Base-by-base conservation (phyloP, 2,113 vertebrate species). In the Andinoacara biseriatus region DNA sequence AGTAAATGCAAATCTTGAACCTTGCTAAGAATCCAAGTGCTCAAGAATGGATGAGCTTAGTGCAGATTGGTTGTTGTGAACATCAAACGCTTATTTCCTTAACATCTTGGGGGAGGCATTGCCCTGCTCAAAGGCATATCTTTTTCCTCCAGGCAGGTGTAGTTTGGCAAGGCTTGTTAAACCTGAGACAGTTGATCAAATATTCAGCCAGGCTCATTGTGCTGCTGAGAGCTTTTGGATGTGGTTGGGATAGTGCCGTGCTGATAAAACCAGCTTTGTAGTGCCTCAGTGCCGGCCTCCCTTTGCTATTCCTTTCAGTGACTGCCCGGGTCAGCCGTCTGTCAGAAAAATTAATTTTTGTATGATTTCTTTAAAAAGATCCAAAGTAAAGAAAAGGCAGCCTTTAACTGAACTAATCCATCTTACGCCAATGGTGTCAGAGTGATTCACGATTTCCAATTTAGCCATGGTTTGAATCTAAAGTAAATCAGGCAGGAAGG, bases 401-500 rank as follows among this genome's bases (percentile, higher is more conserved):
- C 89, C 86, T 93, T 93, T 95, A 96, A 94, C 83, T 75, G 89
- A 90, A 93, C 96, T 94, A 93, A 96, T 97, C 94, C 94, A 96
- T 97, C 96, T 96, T 95, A 0, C 57, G 29, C 91, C 91, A 63
- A 3, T 76, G 82, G 85, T 95, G 87, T 92, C 95, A 96, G 92
- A 95, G 94, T 97, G 96, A 97, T 96, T 96, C 94, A 96, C 94
- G 95, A 88, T 95, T 96, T 96, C 93, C 95, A 96, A 95, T 97
- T 96, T 95, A 94, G 88, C 94, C 89, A 80, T 72, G 8, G 93
- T 95, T 96, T 92, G 94, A 94, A 95, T 96, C 94, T 94, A 91
- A 93, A 96, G 94, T 91, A 95, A 94, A 95, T 96, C 96, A 93
- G 92, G 80, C 88, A 93, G 77, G 94, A 86, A 82, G 46, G 88